Evolutionary conservation across 1,140 invertebrate genomes (phyloP), one percentile per base, ranked within the genome.

Genomic region (Brachionus asplanchnoidis): DNA sequence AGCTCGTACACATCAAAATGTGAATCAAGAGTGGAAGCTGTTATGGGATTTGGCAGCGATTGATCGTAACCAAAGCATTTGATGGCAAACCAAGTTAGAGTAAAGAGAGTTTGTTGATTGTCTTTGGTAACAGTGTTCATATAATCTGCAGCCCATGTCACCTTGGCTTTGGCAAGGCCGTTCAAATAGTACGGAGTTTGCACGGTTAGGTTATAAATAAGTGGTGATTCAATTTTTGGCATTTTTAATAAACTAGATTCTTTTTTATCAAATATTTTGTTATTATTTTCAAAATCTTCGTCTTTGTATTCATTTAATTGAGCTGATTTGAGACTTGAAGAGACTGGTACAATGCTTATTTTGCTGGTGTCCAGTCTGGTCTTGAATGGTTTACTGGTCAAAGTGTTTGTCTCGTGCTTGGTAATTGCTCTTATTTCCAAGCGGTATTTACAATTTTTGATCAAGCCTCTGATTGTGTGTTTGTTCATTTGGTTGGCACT

Each of bases 1-100:
- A 82, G 26, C 20, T 82, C 79, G n/a, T 82, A 82, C 3, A 82
- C 60, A 12, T 82, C 79, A n/a, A 65, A 82, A 46, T 42, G 11
- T 1, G 53, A 4, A 23, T 32, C 14, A 7, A 42, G 4, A 20
- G 56, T 65, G 5, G 53, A 12, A 40, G 79, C 79, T 23, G 79
- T 82, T 3, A 82, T 82, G 5, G 79, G 79, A 40, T 17, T 82
- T 11, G 53, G 36, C 9, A 65, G 3, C 7, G n/a, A 28, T 44
- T 66, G 20, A n/a, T 53, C 44, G 6, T 53, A 26, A 2, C 73
- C 44, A 50, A 26, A 26, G 36, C 79, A 82, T 60, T 82, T 82
- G 23, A 82, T 82, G 20, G 79, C 32, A 44, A 82, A 82, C 79
- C 79, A 82, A 2, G 79, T 82, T 1, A 82, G 17, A 7, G 53